phyloP scores from a whole-genome alignment of 2,888 invertebrate genomes.

The Leucoma salicis region DNA sequence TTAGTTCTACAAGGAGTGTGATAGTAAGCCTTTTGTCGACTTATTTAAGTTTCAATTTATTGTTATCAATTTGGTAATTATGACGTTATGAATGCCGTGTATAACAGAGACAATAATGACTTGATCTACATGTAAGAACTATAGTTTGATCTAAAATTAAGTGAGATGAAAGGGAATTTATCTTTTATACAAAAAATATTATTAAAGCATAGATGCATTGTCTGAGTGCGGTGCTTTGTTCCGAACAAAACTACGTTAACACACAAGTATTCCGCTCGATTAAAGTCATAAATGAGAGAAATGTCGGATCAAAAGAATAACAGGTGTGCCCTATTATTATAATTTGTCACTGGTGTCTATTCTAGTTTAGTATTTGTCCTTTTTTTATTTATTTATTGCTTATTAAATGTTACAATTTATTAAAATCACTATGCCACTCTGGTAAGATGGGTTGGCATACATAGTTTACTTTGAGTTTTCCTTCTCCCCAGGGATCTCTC shows the following conservation, averaged over 20 bases:
- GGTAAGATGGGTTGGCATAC: too few species aligned
- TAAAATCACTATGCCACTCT: too few species aligned
- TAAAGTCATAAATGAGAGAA: constrained; percentile 81
- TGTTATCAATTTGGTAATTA: constrained; percentile 23
- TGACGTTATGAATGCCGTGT: constrained; percentile 38
- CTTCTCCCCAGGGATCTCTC: too few species aligned
- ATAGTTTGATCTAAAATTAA: constrained; percentile 80
- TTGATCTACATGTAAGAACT: constrained; percentile 77
- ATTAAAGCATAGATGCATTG: constrained; percentile 68
- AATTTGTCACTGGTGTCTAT: constrained; percentile 76
- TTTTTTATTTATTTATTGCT: too few species aligned
- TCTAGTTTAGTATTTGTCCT: too few species aligned
- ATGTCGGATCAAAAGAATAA: constrained; percentile 80
- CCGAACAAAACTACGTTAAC: constrained; percentile 70
- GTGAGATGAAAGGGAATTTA: constrained; percentile 78
- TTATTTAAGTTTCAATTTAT: constrained; percentile 41
- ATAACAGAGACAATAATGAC: constrained; percentile 74
- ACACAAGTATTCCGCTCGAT: constrained; percentile 75
- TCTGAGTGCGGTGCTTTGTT: constrained; percentile 72
- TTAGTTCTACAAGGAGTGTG: constrained; percentile 20
- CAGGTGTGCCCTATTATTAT: constrained; percentile 79
- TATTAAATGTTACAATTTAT: too few species aligned
- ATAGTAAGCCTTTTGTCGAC: constrained; percentile 32
- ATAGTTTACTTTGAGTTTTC: too few species aligned
- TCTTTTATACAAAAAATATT: constrained; percentile 76